Base-by-base conservation (phyloP, 2,797 vertebrate genomes). In the Alexandromys oeconomus region DNA sequence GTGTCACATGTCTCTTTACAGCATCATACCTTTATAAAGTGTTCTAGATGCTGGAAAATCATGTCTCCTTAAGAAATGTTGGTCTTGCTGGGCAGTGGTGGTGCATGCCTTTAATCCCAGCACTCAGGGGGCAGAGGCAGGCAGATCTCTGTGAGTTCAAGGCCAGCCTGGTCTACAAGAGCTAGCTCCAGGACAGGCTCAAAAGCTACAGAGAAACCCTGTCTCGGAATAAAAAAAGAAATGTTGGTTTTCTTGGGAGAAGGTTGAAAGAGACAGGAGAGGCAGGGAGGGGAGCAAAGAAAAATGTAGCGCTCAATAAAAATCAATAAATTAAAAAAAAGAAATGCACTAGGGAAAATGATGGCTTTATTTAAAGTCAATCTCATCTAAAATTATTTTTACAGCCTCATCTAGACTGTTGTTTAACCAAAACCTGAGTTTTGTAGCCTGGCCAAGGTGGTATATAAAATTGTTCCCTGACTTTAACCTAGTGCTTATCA, bases 341-440 rank as follows among this genome's bases (percentile, higher is more conserved):
- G 59, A 31, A 71, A 63, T 27, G 14, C 67, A 84, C 40, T 63
- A 34, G 14, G 6, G 54, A 86, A 31, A 63, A 48, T 9, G 21
- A 82, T 61, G 29, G 27, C 74, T 97, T 48, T 12, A 54, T 37
- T 85, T 10, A 37, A 65, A 34, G 1, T 74, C 87, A 92, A 54
- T 65, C n/a, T 61, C 54, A 37, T n/a, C 5, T 67, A 65, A 93
- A 78, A 87, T 57, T 89, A n/a, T 57, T 63, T 78, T 95, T 61
- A 43, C 23, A 78, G 19, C 19, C n/a, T 76, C 57, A 21, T 74
- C 48, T 46, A 82, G 6, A 54, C 14, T 43, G 27, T 31, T 71
- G 27, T 71, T 43, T 91, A 54, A 63, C 34, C 31, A 15, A 43
- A 91, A n/a, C 31, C 43, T 43, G 54, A 71, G 19, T 43, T 46